Evolutionary conservation across 2,797 vertebrate species (phyloP), one percentile per base, ranked within the genome.

Genomic region (Esox masquinongy): DNA sequence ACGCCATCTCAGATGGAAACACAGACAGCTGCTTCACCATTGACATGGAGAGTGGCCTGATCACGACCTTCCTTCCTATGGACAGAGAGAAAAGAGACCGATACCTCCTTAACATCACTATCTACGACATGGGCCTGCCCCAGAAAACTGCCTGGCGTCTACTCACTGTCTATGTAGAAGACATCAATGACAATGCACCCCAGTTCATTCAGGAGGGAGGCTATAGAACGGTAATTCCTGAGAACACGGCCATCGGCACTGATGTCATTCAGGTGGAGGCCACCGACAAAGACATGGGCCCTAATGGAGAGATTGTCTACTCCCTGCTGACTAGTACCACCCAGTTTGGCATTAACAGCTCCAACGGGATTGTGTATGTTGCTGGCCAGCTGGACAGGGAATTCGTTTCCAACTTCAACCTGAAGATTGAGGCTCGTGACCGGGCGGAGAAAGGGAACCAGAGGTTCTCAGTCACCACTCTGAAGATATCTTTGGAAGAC

Each of bases 381-480:
- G 94, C 95, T 0, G 97, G 97, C 26, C 97, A 98, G 0, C 86
- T 99, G 64, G 98, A 99, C 80, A 90, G 97, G 50, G 98, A 99
- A 85, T 89, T 93, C 34, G 90, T 93, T 74, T 90, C 95, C 3
- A 94, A 93, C 72, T 99, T 96, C 76, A 94, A 94, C 0, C 86
- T 99, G 68, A 98, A 97, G 87, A 96, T 99, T 31, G 97, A 99
- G 79, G 98, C 97, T 9, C 92, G 96, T 78, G 98, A 99, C 89
- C 94, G 90, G 81, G 96, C 96, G 14, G 94, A 95, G 66, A 94
- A 86, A 70, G 94, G 94, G n/a, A 93, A 83, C 39, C 96, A 97
- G 79, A 94, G 85, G 74, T 98, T 95, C 88, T 96, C 96, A 0
- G 80, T 96, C 8, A 95, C 96, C 47, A 94, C 92, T 26, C 87